Percentiles rank a stretch among this genome's conserved stretches.
These are phyloP conservation scores for Leistus spinibarbis DNA, from an alignment of 2,888 invertebrate species.

Conservation along the genomic window DNA sequence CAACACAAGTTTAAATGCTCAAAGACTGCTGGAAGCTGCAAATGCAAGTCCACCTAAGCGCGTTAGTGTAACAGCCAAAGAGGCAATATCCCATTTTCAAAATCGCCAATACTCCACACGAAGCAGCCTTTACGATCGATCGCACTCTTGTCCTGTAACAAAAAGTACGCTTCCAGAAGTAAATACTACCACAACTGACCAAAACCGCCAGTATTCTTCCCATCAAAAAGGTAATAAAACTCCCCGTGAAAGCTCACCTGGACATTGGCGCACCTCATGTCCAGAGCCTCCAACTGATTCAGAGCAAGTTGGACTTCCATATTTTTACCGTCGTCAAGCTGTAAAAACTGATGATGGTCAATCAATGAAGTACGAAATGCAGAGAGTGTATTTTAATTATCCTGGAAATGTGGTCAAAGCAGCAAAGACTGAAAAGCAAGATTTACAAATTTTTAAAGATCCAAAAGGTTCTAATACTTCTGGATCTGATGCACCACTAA, in stretches of 20 bases:
- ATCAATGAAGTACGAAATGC: conserved; percentile 7
- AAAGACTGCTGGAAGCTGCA: too few species aligned
- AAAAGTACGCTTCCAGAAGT: background rate
- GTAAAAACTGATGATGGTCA: conserved; percentile 1
- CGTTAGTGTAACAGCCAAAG: too few species aligned
- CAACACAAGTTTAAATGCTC: background rate
- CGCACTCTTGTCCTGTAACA: background rate
- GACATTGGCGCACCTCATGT: background rate
- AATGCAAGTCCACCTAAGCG: too few species aligned
- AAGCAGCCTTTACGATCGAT: background rate
- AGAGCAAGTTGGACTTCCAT: background rate
- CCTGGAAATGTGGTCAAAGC: background rate
- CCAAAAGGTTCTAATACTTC: background rate
- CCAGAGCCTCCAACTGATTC: conserved; percentile 10
- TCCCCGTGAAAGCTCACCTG: background rate
- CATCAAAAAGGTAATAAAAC: background rate
- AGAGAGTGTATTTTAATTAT: conserved; percentile 7
- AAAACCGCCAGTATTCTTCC: background rate
- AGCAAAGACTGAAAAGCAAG: background rate
- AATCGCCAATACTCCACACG: background rate
- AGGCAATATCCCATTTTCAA: too few species aligned
- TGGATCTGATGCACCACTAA: background rate
- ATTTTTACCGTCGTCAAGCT: conserved; percentile 2
- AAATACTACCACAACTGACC: background rate
- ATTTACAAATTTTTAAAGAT: background rate